Conservation (phyloP, 1,140 invertebrate species). For the Drosophila insularis region DNA sequence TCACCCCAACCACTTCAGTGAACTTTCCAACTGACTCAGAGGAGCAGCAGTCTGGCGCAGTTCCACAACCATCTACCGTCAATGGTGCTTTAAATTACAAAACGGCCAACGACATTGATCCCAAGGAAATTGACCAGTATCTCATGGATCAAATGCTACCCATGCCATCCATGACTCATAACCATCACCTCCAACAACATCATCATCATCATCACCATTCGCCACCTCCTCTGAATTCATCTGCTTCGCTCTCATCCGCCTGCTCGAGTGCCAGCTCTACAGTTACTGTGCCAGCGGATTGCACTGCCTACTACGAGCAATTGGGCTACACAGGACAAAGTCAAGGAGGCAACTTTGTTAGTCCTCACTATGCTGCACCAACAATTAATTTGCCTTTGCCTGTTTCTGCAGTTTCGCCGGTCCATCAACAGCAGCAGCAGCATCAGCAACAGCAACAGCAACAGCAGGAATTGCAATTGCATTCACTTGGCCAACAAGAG, state of each 20-base stretch:
- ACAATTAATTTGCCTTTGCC: slow-evolving; percentile 1
- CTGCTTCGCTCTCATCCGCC: slow-evolving; percentile 69
- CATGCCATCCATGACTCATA: slow-evolving; percentile 30
- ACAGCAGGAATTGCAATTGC: slow-evolving; percentile 40
- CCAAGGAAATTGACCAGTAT: slow-evolving; percentile 82
- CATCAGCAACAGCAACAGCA: slow-evolving; percentile 43
- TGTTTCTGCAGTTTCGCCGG: slow-evolving; percentile 32
- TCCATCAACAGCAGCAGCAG: slow-evolving; percentile 33
- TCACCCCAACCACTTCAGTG: slow-evolving; percentile 35
- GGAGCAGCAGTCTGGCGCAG: slow-evolving; percentile 20
- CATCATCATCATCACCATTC: slow-evolving; percentile 24
- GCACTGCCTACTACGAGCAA: slow-evolving; percentile 61
- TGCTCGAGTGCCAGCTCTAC: slow-evolving; percentile 72
- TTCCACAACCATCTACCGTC: slow-evolving; percentile 19
- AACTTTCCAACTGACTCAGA: slow-evolving; percentile 12
- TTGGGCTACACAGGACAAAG: slow-evolving; percentile 42
- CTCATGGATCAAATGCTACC: slow-evolving; percentile 81
- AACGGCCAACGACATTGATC: slow-evolving; percentile 73
- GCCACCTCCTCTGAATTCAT: slow-evolving; percentile 67
- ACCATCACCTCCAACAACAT: slow-evolving; percentile 40
- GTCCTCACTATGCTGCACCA: slow-evolving; percentile 29
- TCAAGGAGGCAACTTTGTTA: slow-evolving; percentile 27
- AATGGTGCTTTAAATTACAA: slow-evolving; percentile 79
- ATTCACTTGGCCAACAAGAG: slow-evolving; percentile 24
- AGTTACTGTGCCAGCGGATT: slow-evolving; percentile 57